phyloP scores from a whole-genome alignment of 2,888 invertebrate genomes.

The Teleiodes luculella region DNA sequence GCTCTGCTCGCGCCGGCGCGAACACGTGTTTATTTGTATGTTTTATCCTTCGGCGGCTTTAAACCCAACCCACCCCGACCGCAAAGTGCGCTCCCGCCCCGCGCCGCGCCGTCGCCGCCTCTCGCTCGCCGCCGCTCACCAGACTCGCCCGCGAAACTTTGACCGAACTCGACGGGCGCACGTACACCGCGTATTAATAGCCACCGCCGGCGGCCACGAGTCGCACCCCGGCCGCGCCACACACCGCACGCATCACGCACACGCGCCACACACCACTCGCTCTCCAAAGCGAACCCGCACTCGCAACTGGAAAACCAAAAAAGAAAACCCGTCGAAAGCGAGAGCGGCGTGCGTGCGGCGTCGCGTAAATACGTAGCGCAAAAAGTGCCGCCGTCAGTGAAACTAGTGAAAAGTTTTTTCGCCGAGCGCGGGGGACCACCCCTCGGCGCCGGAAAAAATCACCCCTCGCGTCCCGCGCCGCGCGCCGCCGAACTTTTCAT shows the following conservation, averaged over 20 bases:
- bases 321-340: constrained; percentile 52
- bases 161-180: constrained; percentile 76
- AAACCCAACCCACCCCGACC: constrained; percentile 84
- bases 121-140: constrained; percentile 68
- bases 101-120: constrained; percentile 74
- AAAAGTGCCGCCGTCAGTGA: constrained; percentile 76
- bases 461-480: constrained; percentile 67
- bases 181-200: constrained; percentile 75
- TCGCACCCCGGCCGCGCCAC: constrained; percentile 43
- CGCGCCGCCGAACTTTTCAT: constrained; percentile 80
- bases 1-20: constrained; percentile 79
- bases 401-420: constrained; percentile 77
- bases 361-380: constrained; percentile 71
- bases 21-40: constrained; percentile 81
- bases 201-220: constrained; percentile 62
- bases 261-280: constrained; percentile 30
- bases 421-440: constrained; percentile 69
- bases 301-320: constrained; percentile 34
- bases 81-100: constrained; percentile 80
- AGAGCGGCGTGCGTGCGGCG: constrained; percentile 61
- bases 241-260: constrained; percentile 55
- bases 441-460: constrained; percentile 71
- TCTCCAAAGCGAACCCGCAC: constrained; percentile 33
- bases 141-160: constrained; percentile 75
- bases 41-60: constrained; percentile 82